phyloP scores from a whole-genome alignment of 92 coral and sea anemone species.

The Pocillopora meandrina region DNA sequence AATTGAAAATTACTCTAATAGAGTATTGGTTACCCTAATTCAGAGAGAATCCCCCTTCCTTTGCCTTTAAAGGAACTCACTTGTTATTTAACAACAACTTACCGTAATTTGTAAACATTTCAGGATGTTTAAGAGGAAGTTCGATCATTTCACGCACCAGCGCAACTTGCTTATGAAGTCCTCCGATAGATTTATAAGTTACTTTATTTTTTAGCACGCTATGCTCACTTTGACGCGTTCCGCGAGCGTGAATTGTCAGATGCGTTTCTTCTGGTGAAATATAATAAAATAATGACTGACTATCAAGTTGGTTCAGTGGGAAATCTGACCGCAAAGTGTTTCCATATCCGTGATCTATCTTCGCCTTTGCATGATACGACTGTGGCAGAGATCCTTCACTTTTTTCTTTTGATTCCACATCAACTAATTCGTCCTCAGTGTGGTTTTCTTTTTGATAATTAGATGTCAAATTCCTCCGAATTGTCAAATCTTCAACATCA shows the following conservation, averaged over 20 bases:
- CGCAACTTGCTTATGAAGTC: constrained; percentile 75
- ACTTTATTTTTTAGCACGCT: constrained; percentile 34
- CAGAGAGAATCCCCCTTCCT: too few species aligned
- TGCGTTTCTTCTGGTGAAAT: constrained; percentile 80
- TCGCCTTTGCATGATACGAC: not conserved
- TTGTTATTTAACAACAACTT: constrained; percentile 18
- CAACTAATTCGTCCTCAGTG: not conserved
- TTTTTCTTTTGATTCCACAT: not conserved
- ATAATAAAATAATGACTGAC: constrained; percentile 49
- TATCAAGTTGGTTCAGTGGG: not conserved
- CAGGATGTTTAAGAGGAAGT: constrained; percentile 82
- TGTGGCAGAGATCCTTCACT: not conserved
- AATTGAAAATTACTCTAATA: not conserved
- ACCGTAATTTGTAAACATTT: constrained; percentile 83
- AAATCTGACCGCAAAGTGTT: not conserved
- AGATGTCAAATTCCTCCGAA: not conserved
- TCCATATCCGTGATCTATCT: not conserved
- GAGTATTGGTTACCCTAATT: not conserved
- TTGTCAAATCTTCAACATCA: not conserved
- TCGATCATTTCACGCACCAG: constrained; percentile 92
- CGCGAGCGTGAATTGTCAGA: constrained; percentile 57
- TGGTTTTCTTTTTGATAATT: not conserved
- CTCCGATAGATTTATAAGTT: constrained; percentile 84
- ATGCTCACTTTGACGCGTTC: constrained; percentile 10
- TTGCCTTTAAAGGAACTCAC: not conserved